A percentile compares a stretch with the other conserved stretches of the same genome.
Evolutionary conservation across 2,113 vertebrate genomes (phyloP).

Genomic region (Dicentrarchus labrax): DNA sequence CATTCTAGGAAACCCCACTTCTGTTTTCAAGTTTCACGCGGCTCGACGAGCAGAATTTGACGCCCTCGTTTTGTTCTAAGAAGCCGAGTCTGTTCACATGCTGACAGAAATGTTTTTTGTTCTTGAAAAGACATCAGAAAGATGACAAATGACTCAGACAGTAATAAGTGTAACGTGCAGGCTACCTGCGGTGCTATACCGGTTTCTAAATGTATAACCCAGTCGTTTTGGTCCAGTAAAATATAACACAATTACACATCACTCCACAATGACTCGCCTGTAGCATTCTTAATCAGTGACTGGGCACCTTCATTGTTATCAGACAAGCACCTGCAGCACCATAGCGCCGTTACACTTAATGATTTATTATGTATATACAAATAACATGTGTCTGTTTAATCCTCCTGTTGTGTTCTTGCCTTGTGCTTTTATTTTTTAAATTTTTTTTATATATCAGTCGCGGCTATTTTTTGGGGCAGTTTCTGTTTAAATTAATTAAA

Average conservation of each 20-base stretch:
- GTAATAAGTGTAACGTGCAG: slow-evolving; percentile 11
- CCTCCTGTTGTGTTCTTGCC: background rate
- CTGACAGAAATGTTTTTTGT: slow-evolving; percentile 54
- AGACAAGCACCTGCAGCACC: background rate
- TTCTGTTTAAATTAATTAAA: background rate
- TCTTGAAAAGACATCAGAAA: slow-evolving; percentile 80
- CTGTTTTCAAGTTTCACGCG: slow-evolving; percentile 61
- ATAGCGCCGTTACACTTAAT: background rate
- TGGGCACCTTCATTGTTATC: background rate
- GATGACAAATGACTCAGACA: slow-evolving; percentile 63
- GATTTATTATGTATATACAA: background rate
- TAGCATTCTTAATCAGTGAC: slow-evolving; percentile 4
- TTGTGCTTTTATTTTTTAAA: background rate
- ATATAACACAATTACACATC: slow-evolving; percentile 10
- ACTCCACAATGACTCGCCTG: background rate
- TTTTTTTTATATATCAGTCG: background rate
- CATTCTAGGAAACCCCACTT: slow-evolving; percentile 79
- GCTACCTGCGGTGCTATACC: slow-evolving; percentile 15
- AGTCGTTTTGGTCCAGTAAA: background rate
- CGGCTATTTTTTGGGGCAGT: background rate
- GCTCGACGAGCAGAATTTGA: slow-evolving; percentile 49
- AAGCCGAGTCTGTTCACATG: slow-evolving; percentile 72
- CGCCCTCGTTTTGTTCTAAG: slow-evolving; percentile 82
- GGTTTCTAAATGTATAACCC: slow-evolving; percentile 42
- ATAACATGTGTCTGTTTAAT: background rate